Conservation (phyloP, 2,113 vertebrate species). For the Hystrix cristata region DNA sequence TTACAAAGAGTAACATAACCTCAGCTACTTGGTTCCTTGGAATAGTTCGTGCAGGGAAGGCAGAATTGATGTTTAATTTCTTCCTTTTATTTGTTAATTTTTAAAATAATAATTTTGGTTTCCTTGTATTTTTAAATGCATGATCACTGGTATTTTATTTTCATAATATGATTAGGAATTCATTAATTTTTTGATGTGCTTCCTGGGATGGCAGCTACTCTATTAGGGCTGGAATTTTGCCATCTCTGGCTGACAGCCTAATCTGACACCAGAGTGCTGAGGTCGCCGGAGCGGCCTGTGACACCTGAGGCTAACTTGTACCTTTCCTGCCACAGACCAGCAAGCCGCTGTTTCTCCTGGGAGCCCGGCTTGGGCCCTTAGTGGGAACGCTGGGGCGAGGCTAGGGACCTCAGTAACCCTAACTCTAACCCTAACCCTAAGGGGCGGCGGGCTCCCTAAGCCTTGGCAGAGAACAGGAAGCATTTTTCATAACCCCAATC, state of each 20-base stretch:
- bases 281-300: background rate
- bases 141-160: slow-evolving; percentile 23
- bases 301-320: too few relatives aligned
- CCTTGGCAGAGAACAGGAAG: background rate
- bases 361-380: background rate
- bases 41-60: background rate
- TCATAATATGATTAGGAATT: background rate
- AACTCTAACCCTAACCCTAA: too few relatives aligned
- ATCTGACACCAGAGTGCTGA: background rate
- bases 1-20: background rate
- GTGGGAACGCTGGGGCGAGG: background rate
- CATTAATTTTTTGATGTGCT: background rate
- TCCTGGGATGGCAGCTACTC: background rate
- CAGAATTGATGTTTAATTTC: background rate
- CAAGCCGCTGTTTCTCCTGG: background rate
- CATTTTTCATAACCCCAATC: background rate
- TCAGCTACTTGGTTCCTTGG: background rate
- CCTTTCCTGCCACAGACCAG: background rate
- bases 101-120: background rate
- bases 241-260: background rate
- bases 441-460: background rate
- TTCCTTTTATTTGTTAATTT: background rate
- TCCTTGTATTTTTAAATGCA: background rate
- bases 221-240: background rate
- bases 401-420: background rate